Evolutionary conservation across 2,797 vertebrate genomes (phyloP), one percentile per base, ranked within the genome.

Genomic region (Eleutherodactylus coqui): DNA sequence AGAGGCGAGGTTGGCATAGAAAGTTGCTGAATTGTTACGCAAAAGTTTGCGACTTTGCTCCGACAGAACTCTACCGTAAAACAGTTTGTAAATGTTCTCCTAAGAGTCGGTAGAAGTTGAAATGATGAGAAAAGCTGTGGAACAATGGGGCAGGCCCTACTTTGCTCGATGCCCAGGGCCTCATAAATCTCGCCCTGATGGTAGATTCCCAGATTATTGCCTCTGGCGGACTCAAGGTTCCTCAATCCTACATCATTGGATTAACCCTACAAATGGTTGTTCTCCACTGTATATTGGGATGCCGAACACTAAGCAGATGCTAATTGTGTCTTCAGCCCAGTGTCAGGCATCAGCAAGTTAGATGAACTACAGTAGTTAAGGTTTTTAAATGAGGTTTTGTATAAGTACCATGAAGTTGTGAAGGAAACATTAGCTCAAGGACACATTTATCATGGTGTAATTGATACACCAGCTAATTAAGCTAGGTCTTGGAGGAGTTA

Each of bases 351-450:
- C 89, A 90, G 87, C 6, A 60, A 89, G 79, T 88, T 78, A 89
- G 90, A 92, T 92, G 88, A 91, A 87, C 89, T 88, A 89, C 81
- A 91, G 90, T 91, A 90, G 89, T 91, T 92, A 91, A 91, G 89
- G 85, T 90, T 92, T 90, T 90, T 91, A 91, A 90, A 91, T 92
- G 86, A 89, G 88, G 88, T 88, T 88, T 85, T 82, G 80, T 86
- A 88, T 88, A 89, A 88, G 88, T 82, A 88, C 84, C 69, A 88
- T 85, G 86, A 75, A 89, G 89, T 91, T 91, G 87, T 76, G 64
- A 89, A 89, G 77, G 84, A 89, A 89, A 72, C 89, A 89, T 89
- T 91, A 90, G 89, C 85, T 72, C 64, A 89, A 88, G 83, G 77
- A 58, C 70, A 38, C 87, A 90, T 92, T 90, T 83, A 89, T 92